phyloP scores from a whole-genome alignment of 2,113 vertebrate genomes.

The Pholis gunnellus region DNA sequence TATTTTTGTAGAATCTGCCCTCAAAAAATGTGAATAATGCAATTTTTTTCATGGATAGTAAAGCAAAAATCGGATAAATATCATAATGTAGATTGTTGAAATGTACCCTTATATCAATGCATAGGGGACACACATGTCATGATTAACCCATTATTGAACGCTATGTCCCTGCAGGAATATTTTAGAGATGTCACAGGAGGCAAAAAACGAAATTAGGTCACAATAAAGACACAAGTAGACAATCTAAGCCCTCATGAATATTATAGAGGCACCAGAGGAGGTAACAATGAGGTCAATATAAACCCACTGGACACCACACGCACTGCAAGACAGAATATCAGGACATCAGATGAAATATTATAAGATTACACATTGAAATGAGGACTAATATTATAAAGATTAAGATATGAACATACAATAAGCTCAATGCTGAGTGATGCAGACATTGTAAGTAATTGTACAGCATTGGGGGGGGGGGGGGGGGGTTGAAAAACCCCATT shows the following conservation, averaged over 20 bases:
- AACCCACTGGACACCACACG: neutral
- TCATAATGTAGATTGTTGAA: neutral
- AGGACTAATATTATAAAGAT: neutral
- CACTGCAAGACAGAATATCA: neutral
- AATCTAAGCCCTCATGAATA: slow-evolving; percentile 7
- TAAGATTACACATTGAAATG: neutral
- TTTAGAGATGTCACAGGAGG: neutral
- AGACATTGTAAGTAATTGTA: neutral
- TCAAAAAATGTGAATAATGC: neutral
- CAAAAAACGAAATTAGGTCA: slow-evolving; percentile 64
- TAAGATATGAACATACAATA: neutral
- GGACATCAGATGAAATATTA: neutral
- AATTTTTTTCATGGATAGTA: neutral
- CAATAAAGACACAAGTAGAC: slow-evolving; percentile 25
- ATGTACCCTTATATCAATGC: neutral
- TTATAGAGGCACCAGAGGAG: slow-evolving; percentile 12
- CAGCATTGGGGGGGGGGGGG: neutral
- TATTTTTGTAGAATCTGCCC: neutral
- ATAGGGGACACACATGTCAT: neutral
- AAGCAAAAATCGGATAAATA: neutral
- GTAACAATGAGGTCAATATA: slow-evolving; percentile 42
- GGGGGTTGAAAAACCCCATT: slow-evolving; percentile 3
- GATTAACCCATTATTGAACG: neutral
- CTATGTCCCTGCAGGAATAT: neutral
- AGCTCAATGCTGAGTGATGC: neutral